Conservation (phyloP, 2,113 vertebrate species). For the Halichoerus grypus region DNA sequence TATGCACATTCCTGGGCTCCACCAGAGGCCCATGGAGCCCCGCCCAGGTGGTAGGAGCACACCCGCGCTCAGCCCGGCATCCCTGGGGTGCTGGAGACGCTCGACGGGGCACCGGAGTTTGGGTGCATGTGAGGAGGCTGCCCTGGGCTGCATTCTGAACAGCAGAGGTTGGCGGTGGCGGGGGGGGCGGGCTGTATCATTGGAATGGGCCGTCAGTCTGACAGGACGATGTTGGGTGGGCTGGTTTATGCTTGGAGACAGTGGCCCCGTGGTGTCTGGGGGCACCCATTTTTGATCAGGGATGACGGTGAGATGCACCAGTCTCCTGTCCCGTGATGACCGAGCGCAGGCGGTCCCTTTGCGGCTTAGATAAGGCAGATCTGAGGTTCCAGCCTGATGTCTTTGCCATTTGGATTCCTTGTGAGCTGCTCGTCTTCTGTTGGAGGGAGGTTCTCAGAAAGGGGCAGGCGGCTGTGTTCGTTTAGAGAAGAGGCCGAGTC, state of each 20-base stretch:
- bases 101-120: no score
- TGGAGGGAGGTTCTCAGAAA: background rate
- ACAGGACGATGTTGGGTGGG: background rate
- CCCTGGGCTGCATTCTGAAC: background rate
- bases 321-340: background rate
- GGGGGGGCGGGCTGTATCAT: background rate
- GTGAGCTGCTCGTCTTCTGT: background rate
- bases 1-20: background rate
- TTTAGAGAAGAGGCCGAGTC: background rate
- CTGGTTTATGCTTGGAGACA: background rate
- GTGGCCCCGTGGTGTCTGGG: rapidly evolving
- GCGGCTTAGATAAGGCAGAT: background rate
- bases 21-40: background rate
- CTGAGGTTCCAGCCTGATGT: background rate
- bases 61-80: background rate
- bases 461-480: background rate
- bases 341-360: background rate
- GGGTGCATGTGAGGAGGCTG: background rate
- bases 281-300: background rate
- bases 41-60: rapidly evolving
- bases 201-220: background rate
- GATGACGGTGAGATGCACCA: background rate
- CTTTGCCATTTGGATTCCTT: background rate
- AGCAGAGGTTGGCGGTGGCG: background rate
- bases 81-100: background rate